Conservation (phyloP, 2,113 vertebrate genomes). For the Semicossyphus pulcher region DNA sequence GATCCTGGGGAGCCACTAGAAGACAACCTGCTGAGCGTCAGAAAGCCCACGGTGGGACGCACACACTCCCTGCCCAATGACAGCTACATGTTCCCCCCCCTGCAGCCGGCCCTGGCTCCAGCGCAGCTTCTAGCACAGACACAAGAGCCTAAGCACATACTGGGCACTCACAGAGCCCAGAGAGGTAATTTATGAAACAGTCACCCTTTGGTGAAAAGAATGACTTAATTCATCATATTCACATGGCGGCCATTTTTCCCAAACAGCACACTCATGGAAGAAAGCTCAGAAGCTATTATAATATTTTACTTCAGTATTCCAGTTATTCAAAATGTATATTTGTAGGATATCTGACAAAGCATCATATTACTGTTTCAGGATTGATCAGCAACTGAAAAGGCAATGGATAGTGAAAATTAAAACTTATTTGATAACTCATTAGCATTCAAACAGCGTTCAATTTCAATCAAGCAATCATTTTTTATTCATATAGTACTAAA, state of each 20-base stretch:
- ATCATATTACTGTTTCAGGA: no score
- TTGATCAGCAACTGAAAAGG: no score
- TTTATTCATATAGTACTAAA: no score
- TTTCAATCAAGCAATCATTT: no score
- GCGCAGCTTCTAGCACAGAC: constrained; percentile 74
- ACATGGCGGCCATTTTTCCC: not conserved
- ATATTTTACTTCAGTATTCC: no score
- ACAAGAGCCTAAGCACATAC: constrained; percentile 80
- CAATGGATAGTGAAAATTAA: no score
- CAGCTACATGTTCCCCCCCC: constrained; percentile 94
- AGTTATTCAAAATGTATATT: no score
- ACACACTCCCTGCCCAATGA: constrained; percentile 96
- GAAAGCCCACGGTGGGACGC: constrained; percentile 91
- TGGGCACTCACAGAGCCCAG: constrained; percentile 49
- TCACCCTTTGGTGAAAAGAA: not conserved
- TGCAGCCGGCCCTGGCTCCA: constrained; percentile 41
- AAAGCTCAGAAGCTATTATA: no score
- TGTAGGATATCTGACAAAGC: no score
- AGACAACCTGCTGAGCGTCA: constrained; percentile 88
- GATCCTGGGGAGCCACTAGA: constrained; percentile 53
- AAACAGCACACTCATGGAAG: no score
- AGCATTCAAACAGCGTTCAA: no score
- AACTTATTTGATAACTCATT: no score
- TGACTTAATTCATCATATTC: not conserved
- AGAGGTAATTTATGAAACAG: constrained; percentile 60